Evolutionary conservation across 2,113 vertebrate genomes (phyloP).

Genomic region (Rhombomys opimus): DNA sequence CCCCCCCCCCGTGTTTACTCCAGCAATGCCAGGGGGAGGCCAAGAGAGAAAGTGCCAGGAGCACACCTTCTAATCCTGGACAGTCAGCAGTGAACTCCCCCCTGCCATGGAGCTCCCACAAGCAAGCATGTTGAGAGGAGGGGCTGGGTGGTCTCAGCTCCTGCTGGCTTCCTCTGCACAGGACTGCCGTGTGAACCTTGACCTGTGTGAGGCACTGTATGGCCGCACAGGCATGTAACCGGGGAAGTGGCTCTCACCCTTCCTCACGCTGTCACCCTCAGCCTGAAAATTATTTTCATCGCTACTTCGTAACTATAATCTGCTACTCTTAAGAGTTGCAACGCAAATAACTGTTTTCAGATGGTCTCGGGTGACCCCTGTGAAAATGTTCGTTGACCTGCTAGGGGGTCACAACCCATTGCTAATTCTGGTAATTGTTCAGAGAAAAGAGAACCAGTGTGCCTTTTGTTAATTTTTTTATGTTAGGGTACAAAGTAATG

Average conservation of each 20-base stretch:
- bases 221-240: background rate
- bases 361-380: background rate
- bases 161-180: background rate
- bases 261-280: background rate
- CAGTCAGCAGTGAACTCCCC: background rate
- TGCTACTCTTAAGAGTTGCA: background rate
- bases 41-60: slow-evolving; percentile 94
- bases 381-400: background rate
- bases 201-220: background rate
- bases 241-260: background rate
- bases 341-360: background rate
- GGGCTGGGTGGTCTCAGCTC: background rate
- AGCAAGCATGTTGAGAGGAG: background rate
- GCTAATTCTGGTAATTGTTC: background rate
- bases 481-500: background rate
- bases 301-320: background rate
- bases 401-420: background rate
- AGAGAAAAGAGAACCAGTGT: background rate
- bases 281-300: background rate
- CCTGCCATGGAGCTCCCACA: background rate
- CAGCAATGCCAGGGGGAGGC: slow-evolving; percentile 93
- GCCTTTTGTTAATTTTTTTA: background rate
- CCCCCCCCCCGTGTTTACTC: slow-evolving; percentile 91
- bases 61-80: slow-evolving; percentile 88
- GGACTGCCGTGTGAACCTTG: background rate